These are phyloP conservation scores for Amblyopsis rosae DNA, from an alignment of 2,113 vertebrate species.

Conservation along the genomic window DNA sequence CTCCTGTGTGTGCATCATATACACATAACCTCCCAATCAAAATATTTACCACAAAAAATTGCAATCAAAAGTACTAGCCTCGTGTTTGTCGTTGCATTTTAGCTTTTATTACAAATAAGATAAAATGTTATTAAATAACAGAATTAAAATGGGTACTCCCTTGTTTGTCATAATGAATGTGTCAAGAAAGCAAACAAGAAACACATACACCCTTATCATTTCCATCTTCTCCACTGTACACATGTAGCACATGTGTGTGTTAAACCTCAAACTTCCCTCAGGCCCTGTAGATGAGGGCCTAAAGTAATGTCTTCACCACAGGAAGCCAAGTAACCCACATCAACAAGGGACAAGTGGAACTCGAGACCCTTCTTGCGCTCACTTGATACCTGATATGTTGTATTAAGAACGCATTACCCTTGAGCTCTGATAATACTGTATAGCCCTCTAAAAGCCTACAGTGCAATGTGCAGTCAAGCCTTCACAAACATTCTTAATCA, in stretches of 20 bases:
- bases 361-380: background rate
- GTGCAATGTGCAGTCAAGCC: background rate
- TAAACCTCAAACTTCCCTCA: background rate
- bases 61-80: too few relatives aligned
- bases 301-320: background rate
- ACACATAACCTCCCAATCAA: background rate
- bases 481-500: background rate
- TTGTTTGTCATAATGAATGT: background rate
- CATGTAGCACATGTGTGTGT: background rate
- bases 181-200: background rate
- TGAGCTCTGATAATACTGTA: background rate
- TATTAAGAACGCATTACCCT: slow-evolving; percentile 19
- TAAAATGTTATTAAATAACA: background rate
- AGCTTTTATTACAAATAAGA: too few relatives aligned
- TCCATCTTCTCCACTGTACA: background rate
- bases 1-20: background rate
- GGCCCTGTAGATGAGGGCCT: background rate
- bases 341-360: background rate
- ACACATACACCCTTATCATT: background rate
- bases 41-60: background rate
- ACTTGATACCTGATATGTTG: slow-evolving; percentile 4
- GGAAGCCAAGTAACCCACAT: background rate
- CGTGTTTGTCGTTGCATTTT: too few relatives aligned
- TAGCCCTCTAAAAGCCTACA: background rate
- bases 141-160: background rate